phyloP scores from a whole-genome alignment of 2,113 vertebrate species.

The Athene cunicularia region DNA sequence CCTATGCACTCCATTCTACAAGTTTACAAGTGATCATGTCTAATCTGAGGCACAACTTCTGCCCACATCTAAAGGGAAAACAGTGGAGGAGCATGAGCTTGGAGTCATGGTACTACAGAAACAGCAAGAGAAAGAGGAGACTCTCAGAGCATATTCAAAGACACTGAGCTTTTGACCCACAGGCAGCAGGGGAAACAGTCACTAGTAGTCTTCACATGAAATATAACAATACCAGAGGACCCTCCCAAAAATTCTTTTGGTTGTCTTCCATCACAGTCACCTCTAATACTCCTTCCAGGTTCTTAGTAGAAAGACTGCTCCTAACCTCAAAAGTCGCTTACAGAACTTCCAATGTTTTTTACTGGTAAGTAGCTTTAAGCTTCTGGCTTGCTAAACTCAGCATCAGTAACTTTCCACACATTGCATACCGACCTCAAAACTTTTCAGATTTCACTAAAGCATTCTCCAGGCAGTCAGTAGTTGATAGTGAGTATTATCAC shows the following conservation, averaged over 20 bases:
- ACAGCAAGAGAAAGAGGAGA: not conserved
- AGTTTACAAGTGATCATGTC: not conserved
- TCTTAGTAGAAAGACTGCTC: not conserved
- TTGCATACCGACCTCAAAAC: not conserved
- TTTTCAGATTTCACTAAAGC: not conserved
- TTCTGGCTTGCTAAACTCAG: not conserved
- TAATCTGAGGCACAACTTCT: not conserved
- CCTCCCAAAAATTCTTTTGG: not conserved
- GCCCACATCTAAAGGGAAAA: not conserved
- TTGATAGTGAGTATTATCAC: not conserved
- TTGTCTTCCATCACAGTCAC: not conserved
- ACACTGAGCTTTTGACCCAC: not conserved
- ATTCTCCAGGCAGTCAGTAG: not conserved
- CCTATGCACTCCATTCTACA: not conserved
- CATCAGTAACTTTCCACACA: not conserved
- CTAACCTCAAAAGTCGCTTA: not conserved
- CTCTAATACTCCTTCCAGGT: not conserved
- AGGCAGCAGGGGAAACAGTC: not conserved
- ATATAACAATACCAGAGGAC: not conserved
- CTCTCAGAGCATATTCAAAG: not conserved
- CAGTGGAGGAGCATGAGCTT: not conserved
- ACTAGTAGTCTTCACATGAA: not conserved
- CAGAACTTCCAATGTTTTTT: not conserved
- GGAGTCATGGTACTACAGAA: not conserved
- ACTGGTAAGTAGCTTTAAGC: not conserved